Conservation (phyloP, 2,113 vertebrate species). For the Gadus chalcogrammus region DNA sequence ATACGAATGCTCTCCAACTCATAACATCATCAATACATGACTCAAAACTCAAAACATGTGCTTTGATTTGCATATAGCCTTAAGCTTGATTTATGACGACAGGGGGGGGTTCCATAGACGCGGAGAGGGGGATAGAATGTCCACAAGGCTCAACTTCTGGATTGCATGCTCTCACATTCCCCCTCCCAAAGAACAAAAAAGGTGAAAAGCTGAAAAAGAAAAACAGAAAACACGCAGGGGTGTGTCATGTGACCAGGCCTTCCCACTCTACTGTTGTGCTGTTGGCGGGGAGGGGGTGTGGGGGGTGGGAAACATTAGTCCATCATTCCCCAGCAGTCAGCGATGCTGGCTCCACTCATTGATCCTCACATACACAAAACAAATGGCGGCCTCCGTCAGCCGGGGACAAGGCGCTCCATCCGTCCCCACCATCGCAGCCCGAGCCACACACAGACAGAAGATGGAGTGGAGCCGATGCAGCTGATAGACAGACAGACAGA, state of each 20-base stretch:
- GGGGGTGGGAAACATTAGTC: slow-evolving; percentile 32
- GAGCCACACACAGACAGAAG: slow-evolving; percentile 45
- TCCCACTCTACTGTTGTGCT: slow-evolving; percentile 24
- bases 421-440: slow-evolving; percentile 56
- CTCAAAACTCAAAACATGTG: no score
- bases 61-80: no score
- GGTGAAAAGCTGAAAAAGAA: no score
- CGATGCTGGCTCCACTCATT: slow-evolving; percentile 45
- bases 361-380: slow-evolving; percentile 52
- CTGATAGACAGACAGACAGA: slow-evolving; percentile 41
- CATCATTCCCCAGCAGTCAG: slow-evolving; percentile 53
- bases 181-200: no score
- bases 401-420: slow-evolving; percentile 56
- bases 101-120: no score
- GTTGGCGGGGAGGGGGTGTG: slow-evolving; percentile 26
- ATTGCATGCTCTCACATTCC: no score
- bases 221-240: slow-evolving; percentile 18
- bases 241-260: slow-evolving; percentile 41
- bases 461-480: slow-evolving; percentile 45
- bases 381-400: slow-evolving; percentile 46
- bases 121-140: no score
- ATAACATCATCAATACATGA: no score
- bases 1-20: slow-evolving; percentile 30
- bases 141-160: no score
- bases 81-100: no score